phyloP scores from a whole-genome alignment of 2,888 invertebrate genomes.

The Melieria omissa region DNA sequence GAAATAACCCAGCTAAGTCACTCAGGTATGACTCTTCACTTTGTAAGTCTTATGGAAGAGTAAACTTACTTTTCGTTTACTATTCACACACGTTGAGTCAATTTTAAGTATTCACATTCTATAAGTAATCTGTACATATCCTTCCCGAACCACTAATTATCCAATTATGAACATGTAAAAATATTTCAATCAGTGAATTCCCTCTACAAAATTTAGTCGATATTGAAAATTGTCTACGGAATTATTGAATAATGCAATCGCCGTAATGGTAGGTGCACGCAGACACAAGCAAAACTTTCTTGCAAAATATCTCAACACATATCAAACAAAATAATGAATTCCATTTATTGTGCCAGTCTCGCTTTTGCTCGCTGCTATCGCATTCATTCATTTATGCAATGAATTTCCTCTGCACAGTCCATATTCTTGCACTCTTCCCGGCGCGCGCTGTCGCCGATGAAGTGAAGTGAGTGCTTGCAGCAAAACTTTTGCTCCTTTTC shows the following conservation, averaged over 20 bases:
- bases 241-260: no score
- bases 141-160: no score
- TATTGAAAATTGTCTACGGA: no score
- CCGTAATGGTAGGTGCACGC: no score
- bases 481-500: constrained; percentile 26
- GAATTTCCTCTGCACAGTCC: constrained; percentile 13
- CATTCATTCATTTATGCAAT: constrained; percentile 39
- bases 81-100: no score
- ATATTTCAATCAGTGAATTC: no score
- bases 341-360: constrained; percentile 55
- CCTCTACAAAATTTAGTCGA: no score
- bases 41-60: background rate
- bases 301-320: constrained; percentile 28
- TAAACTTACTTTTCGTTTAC: background rate
- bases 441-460: background rate
- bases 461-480: constrained; percentile 14
- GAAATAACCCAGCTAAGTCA: background rate
- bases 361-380: constrained; percentile 29
- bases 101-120: no score
- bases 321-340: constrained; percentile 57
- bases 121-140: no score
- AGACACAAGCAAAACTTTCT: background rate
- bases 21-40: background rate
- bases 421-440: constrained; percentile 1
- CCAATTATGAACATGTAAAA: no score